A percentile compares a stretch with the other conserved stretches of the same genome.
Conservation (phyloP, 2,888 invertebrate genomes). For the Dysmachus trigonus region DNA sequence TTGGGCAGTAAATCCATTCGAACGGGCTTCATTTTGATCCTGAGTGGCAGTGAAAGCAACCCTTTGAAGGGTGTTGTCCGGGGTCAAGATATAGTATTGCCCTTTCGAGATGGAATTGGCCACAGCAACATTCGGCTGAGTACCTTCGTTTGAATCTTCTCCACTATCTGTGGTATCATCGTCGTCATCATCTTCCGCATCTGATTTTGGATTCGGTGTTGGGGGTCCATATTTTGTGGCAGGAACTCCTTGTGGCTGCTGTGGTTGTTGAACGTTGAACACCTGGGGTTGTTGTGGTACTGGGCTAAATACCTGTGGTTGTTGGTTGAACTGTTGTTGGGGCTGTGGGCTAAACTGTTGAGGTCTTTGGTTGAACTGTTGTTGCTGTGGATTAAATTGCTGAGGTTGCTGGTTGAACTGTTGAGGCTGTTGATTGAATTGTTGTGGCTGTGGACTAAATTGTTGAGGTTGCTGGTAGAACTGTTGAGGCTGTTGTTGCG, state of each 20-base stretch:
- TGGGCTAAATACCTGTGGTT: constrained; percentile 22
- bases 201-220: constrained; percentile 34
- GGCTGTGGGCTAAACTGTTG: constrained; percentile 6
- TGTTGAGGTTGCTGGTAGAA: constrained; percentile 12
- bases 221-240: constrained; percentile 55
- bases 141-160: background rate
- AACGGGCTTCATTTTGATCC: constrained; percentile 55
- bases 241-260: constrained; percentile 20
- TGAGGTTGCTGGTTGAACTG: constrained; percentile 14
- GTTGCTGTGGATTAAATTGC: background rate
- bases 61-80: constrained; percentile 61
- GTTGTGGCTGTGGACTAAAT: background rate
- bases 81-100: constrained; percentile 62
- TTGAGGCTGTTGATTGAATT: constrained; percentile 24
- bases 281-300: constrained; percentile 20
- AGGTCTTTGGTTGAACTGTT: constrained; percentile 16
- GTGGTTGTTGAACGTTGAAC: constrained; percentile 25
- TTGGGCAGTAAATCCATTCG: constrained; percentile 61
- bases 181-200: background rate
- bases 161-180: background rate
- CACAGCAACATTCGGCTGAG: background rate
- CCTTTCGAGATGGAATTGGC: constrained; percentile 55
- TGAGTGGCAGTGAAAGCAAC: constrained; percentile 60
- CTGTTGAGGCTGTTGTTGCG: constrained; percentile 29
- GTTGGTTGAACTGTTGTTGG: constrained; percentile 33